These are phyloP conservation scores for Anagyrus pseudococci DNA, from an alignment of 2,888 invertebrate species.

Conservation along the genomic window DNA sequence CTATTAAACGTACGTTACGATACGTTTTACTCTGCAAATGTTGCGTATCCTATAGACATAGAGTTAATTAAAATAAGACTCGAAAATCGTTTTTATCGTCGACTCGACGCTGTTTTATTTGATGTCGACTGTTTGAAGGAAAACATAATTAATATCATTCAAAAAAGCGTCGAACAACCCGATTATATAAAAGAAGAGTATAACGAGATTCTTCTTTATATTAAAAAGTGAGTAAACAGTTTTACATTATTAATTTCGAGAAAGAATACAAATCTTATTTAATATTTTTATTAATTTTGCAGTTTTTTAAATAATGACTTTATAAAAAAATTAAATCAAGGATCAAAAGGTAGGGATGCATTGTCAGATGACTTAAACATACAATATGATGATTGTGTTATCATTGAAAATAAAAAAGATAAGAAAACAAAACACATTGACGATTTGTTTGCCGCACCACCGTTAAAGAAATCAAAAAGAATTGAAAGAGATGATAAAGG, in stretches of 20 bases:
- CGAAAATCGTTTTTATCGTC: slow-evolving; percentile 88
- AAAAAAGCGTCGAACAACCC: background rate
- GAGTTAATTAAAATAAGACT: slow-evolving; percentile 85
- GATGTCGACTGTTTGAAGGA: slow-evolving; percentile 89
- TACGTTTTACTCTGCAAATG: slow-evolving; percentile 84
- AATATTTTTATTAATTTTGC: background rate
- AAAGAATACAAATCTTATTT: too few species aligned
- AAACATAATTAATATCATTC: slow-evolving; percentile 91
- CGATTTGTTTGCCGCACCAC: background rate
- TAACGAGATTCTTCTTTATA: background rate
- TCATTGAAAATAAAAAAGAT: background rate
- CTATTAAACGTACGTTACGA: slow-evolving; percentile 90
- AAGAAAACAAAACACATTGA: background rate
- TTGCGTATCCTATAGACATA: slow-evolving; percentile 94
- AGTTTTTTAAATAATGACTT: background rate
- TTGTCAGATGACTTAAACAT: background rate
- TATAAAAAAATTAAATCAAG: background rate
- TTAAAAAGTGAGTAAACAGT: background rate
- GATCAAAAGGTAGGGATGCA: background rate
- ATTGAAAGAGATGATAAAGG: too few species aligned
- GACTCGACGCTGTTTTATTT: slow-evolving; percentile 88
- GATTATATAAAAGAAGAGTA: background rate
- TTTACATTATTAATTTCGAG: too few species aligned
- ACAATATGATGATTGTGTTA: background rate
- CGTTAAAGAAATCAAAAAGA: too few species aligned